A percentile compares a stretch with the other conserved stretches of the same genome.
Evolutionary conservation across 2,113 vertebrate species (phyloP).

Genomic region (Eudyptes chrysolophus): DNA sequence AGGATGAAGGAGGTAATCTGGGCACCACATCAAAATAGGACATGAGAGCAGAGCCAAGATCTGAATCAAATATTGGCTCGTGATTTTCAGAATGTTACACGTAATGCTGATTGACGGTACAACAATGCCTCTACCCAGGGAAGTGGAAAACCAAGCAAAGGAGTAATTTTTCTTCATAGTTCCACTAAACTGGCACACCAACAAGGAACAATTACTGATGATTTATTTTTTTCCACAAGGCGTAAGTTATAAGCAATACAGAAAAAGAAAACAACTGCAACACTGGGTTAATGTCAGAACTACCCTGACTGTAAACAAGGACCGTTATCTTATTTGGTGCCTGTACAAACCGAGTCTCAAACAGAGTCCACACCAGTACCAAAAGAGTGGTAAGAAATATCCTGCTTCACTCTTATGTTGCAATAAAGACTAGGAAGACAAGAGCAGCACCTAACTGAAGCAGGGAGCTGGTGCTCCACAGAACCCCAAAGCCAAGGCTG

Average conservation of each 20-base stretch:
- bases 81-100: conserved; percentile 35
- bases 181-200: not conserved
- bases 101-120: conserved; percentile 37
- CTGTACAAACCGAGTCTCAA: not conserved
- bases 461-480: not conserved
- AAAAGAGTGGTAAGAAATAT: not conserved
- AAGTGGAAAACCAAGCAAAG: conserved; percentile 33
- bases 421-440: not conserved
- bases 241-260: not conserved
- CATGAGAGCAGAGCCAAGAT: conserved; percentile 31
- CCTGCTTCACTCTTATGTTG: not conserved
- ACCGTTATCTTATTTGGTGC: not conserved
- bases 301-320: not conserved
- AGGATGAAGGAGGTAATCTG: conserved; percentile 48
- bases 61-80: not conserved
- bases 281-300: not conserved
- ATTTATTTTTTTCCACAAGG: not conserved
- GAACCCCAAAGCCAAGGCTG: not conserved
- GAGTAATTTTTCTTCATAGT: conserved; percentile 45
- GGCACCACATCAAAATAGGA: conserved; percentile 23
- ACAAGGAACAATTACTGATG: not conserved
- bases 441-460: not conserved
- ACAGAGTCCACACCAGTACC: not conserved
- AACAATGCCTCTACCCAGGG: conserved; percentile 48
- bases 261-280: not conserved